Evolutionary conservation across 2,113 vertebrate genomes (phyloP), one percentile per base, ranked within the genome.

Genomic region (Cairina moschata): DNA sequence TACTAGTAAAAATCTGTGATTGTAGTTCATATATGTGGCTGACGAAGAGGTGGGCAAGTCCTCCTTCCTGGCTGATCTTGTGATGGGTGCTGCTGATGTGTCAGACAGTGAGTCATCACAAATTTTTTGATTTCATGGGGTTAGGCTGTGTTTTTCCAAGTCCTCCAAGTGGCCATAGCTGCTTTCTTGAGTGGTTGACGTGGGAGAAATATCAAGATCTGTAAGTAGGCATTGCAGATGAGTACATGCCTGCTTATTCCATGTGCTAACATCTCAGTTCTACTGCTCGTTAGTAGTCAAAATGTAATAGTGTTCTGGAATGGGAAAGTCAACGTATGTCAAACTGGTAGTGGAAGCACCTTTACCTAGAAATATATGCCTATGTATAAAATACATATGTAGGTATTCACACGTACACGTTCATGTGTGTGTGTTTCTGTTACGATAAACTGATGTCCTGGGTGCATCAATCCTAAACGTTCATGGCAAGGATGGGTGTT

Each of bases 131-230:
- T 69, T 94, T 82, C 87, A 12, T 90, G 90, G 54, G 16, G 54
- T 65, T 86, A 72, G 34, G 21, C 46, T 86, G 54, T 58, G 18
- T 74, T 94, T 94, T 82, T 42, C 65, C 44, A 60, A 93, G 66
- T 17, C 48, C 12, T 90, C 48, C 44, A 86, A 90, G 58, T 79
- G 86, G 58, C 69, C 86, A 75, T 78, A 78, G 40, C 83, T 78
- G n/a, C 72, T 88, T 94, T 38, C 79, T 88, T 83, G 75, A 77
- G 78, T 1, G 23, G 7, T 48, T 79, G 88, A 65, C 74, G 92
- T 93, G 28, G 86, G 80, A 86, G 62, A 91, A 95, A 86, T 95
- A 86, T 91, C 66, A 74, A 86, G 90, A 94, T 84, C 77, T 55
- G 54, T 73, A 96, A 96, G 76, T 34, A 95, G 29, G 62, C 69